A percentile compares a stretch with the other conserved stretches of the same genome.
Evolutionary conservation across 2,113 vertebrate species (phyloP).

Genomic region (Vimba vimba): DNA sequence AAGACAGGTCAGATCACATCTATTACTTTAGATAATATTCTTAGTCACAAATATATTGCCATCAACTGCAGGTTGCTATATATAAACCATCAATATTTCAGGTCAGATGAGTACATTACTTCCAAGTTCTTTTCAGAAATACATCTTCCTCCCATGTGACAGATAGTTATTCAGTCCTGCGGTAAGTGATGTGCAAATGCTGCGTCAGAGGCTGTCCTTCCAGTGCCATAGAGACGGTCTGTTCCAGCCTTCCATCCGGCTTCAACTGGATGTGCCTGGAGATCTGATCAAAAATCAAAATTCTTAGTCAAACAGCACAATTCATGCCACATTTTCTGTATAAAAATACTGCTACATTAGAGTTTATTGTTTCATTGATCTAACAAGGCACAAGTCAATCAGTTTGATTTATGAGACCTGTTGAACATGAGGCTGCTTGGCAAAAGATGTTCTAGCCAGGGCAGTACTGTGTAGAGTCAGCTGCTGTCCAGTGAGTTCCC

Average conservation of each 20-base stretch:
- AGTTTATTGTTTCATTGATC: neutral
- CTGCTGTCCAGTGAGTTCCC: conserved; percentile 86
- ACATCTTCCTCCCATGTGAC: neutral
- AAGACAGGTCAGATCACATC: neutral
- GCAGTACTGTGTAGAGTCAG: conserved; percentile 83
- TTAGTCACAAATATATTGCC: conserved; percentile 3
- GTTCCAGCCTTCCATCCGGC: conserved; percentile 90
- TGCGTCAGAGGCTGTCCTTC: conserved; percentile 88
- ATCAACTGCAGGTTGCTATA: neutral
- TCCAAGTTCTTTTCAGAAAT: neutral
- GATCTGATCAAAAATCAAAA: conserved; percentile 74
- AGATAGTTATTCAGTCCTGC: conserved; percentile 68
- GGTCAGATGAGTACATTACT: neutral
- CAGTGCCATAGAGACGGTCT: conserved; percentile 94
- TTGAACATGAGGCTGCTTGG: conserved; percentile 88
- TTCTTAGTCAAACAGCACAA: neutral
- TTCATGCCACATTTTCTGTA: neutral
- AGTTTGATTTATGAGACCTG: conserved; percentile 75
- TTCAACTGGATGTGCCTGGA: conserved; percentile 87
- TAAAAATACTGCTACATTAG: neutral
- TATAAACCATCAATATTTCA: neutral
- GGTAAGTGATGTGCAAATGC: conserved; percentile 90
- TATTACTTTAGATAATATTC: neutral
- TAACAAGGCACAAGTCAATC: neutral
- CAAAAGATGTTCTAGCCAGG: conserved; percentile 89